These are phyloP conservation scores for Mionectes olivaceus DNA, from an alignment of 2,797 vertebrate genomes.

Conservation along the genomic window DNA sequence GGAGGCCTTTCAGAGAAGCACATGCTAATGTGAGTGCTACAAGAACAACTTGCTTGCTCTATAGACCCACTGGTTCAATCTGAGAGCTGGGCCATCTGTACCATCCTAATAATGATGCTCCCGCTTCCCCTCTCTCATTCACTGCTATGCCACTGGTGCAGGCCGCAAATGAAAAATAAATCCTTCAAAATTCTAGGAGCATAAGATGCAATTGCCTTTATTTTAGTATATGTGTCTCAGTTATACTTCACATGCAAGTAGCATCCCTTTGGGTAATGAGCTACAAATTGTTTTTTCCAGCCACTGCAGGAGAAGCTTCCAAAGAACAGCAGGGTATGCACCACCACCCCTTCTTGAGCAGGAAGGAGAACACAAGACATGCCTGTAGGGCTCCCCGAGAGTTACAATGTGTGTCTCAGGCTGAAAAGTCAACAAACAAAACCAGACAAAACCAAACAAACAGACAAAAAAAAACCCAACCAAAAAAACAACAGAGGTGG, in stretches of 20 bases:
- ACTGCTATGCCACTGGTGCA: background rate
- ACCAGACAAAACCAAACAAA: background rate
- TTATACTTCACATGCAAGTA: background rate
- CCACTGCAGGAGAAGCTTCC: background rate
- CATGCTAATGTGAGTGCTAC: background rate
- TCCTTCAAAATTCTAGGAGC: background rate
- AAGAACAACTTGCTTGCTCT: background rate
- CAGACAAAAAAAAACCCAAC: background rate
- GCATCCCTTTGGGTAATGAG: background rate
- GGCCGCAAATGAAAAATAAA: background rate
- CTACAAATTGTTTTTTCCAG: background rate
- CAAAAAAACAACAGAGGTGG: background rate
- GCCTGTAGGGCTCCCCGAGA: background rate
- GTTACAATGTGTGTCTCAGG: background rate
- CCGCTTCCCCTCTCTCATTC: background rate
- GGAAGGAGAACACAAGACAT: background rate
- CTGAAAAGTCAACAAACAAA: background rate
- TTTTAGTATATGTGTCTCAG: background rate
- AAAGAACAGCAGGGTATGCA: background rate
- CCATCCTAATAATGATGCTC: background rate
- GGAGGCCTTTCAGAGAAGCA: background rate
- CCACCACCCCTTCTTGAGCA: background rate
- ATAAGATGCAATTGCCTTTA: background rate
- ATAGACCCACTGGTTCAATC: background rate
- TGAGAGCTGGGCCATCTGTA: background rate